Evolutionary conservation across 2,888 invertebrate species (phyloP), one percentile per base, ranked within the genome.

Genomic region (Epistrophe grossulariae): DNA sequence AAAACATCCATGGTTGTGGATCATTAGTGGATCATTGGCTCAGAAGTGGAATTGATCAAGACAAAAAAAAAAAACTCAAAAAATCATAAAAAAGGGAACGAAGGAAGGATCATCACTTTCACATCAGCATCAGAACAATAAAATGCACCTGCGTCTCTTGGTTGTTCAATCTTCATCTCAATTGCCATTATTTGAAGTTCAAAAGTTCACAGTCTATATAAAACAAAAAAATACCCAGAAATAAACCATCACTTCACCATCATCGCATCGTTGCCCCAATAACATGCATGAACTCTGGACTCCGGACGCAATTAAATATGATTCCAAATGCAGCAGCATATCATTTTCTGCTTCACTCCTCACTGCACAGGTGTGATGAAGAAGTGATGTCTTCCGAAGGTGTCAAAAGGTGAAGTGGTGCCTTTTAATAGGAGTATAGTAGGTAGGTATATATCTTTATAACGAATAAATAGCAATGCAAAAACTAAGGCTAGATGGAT

Each of bases 371-470:
- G 45, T 62, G 64, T 77, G 77, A 57, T 50, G 60, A 48, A 31
- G 50, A 28, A 52, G 82, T 57, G 72, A 52, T 68, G 66, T 52
- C 40, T 66, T 62, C 62, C 24, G 73, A 73, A 60, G 66, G 68
- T 80, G 73, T 64, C 80, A 81, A 81, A 62, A 81, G 80, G 80
- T 81, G 70, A 81, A 76, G 55, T 76, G 80, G 52, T 81, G 74
- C 62, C 74, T 62, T 70, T 76, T 70, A 81, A 76, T 74, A 76
- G 80, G 52, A 81, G 60, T 76, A 74, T n/a, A n/a, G n/a, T n/a
- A n/a, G n/a, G 48, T n/a, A 24, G 24, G 4, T 7, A 19, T 62
- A 43, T 62, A 62, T 40, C 24, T 38, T 48, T 66, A 66, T 24
- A 66, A 48, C 48, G 35, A 48, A 40, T 11, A 5, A 19, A 50